phyloP scores from a whole-genome alignment of 2,888 invertebrate genomes.

The Limnephilus lunatus region DNA sequence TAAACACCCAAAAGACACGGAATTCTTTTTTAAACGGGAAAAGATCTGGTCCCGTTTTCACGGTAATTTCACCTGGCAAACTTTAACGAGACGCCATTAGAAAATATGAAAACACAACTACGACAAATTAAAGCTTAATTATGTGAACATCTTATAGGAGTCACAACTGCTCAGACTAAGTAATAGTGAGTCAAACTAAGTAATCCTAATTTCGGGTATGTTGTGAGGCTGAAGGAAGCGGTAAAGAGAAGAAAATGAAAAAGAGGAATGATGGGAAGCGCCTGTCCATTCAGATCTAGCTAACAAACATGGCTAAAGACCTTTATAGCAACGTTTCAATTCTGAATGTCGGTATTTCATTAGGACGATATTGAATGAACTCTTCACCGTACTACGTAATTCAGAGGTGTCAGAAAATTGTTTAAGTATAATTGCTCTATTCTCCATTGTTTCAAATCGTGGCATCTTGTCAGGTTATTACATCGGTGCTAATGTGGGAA shows the following conservation, averaged over 20 bases:
- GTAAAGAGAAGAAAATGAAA: no score
- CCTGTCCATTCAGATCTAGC: no score
- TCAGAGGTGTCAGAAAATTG: neutral
- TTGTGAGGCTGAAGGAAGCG: no score
- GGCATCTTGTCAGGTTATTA: neutral
- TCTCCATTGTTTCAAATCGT: neutral
- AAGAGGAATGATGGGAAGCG: no score
- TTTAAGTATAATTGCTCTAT: neutral
- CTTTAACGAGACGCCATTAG: neutral
- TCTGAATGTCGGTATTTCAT: no score
- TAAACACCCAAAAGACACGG: neutral
- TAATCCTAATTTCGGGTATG: no score
- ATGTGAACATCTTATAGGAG: no score
- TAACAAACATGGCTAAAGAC: no score
- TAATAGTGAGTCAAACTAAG: no score
- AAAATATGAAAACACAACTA: neutral
- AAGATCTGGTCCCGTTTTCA: neutral
- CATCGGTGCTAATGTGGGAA: neutral
- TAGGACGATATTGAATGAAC: neutral
- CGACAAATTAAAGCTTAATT: no score
- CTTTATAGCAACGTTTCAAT: no score
- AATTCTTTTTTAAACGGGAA: neutral
- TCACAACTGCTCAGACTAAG: no score
- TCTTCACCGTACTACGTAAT: neutral
- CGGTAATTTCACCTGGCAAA: neutral